These are phyloP conservation scores for Magallana ariakensis DNA, from an alignment of 1,140 invertebrate genomes.

Conservation along the genomic window DNA sequence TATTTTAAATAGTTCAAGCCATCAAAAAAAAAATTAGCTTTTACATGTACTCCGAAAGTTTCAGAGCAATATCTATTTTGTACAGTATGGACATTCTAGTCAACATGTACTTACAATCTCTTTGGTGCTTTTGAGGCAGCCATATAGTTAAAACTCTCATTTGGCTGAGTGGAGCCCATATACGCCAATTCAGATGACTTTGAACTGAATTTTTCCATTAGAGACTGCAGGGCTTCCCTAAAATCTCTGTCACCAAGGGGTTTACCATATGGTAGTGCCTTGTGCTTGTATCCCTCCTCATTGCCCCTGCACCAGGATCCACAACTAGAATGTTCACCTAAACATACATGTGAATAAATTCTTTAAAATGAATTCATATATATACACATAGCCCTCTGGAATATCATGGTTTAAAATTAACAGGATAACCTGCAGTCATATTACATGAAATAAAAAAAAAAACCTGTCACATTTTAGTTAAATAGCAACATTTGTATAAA, in stretches of 20 bases:
- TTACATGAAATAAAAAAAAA: too few relatives aligned
- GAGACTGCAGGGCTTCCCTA: neutral
- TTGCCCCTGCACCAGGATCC: slow-evolving; percentile 38
- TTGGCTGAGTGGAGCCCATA: slow-evolving; percentile 29
- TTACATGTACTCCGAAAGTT: too few relatives aligned
- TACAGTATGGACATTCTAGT: neutral
- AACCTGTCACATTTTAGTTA: slow-evolving; percentile 5
- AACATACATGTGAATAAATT: neutral
- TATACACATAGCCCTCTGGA: slow-evolving; percentile 38
- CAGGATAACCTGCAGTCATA: slow-evolving; percentile 33
- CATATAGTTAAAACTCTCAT: slow-evolving; percentile 54
- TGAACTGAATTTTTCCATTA: slow-evolving; percentile 41
- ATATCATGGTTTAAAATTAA: slow-evolving; percentile 30
- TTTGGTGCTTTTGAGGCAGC: slow-evolving; percentile 51
- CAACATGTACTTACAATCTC: neutral
- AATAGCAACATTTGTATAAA: slow-evolving; percentile 6
- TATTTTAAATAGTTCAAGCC: neutral
- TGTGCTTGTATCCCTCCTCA: slow-evolving; percentile 36
- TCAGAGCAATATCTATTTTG: too few relatives aligned
- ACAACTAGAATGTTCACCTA: slow-evolving; percentile 39
- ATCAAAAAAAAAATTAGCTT: neutral
- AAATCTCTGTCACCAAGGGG: slow-evolving; percentile 34
- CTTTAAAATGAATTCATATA: slow-evolving; percentile 39
- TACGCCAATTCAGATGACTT: slow-evolving; percentile 27
- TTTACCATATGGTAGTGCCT: slow-evolving; percentile 40